These are phyloP conservation scores for Meteorus colon DNA, from an alignment of 2,888 invertebrate genomes.

Conservation along the genomic window DNA sequence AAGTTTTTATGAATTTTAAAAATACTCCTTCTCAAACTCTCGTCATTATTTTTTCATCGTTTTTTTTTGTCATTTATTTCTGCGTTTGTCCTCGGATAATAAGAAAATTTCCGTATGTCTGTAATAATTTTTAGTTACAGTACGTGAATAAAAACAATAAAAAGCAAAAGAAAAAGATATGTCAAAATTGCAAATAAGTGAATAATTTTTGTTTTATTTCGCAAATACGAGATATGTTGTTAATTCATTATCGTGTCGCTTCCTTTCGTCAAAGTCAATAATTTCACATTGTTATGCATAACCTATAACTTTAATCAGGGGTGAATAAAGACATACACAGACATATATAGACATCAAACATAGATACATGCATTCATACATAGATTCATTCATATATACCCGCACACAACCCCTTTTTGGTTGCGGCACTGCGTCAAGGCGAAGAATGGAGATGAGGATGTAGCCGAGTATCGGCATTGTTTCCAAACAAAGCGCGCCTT, in stretches of 20 bases:
- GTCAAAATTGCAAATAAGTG: too few species aligned
- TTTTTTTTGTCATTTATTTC: too few species aligned
- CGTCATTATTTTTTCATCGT: too few species aligned
- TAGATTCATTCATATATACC: not conserved
- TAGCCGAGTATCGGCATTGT: constrained; percentile 74
- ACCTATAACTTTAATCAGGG: constrained; percentile 72
- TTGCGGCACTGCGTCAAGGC: constrained; percentile 64
- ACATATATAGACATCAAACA: constrained; percentile 57
- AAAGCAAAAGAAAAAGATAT: too few species aligned
- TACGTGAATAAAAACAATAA: too few species aligned
- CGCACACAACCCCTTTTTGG: constrained; percentile 37
- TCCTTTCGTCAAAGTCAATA: not conserved
- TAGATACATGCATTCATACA: constrained; percentile 20
- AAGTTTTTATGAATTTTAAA: not conserved
- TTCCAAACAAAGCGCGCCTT: constrained; percentile 73
- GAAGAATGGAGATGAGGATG: constrained; percentile 74
- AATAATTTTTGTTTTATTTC: too few species aligned
- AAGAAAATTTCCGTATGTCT: too few species aligned
- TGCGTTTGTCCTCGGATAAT: too few species aligned
- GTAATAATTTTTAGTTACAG: too few species aligned
- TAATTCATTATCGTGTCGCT: too few species aligned
- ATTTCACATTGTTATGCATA: constrained; percentile 50
- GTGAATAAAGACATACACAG: constrained; percentile 68
- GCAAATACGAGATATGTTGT: too few species aligned
- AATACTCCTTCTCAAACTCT: not conserved